Percentiles rank a stretch among this genome's conserved stretches.
These are phyloP conservation scores for Oscheius sp. DNA, from an alignment of 1,140 invertebrate species.

Conservation along the genomic window DNA sequence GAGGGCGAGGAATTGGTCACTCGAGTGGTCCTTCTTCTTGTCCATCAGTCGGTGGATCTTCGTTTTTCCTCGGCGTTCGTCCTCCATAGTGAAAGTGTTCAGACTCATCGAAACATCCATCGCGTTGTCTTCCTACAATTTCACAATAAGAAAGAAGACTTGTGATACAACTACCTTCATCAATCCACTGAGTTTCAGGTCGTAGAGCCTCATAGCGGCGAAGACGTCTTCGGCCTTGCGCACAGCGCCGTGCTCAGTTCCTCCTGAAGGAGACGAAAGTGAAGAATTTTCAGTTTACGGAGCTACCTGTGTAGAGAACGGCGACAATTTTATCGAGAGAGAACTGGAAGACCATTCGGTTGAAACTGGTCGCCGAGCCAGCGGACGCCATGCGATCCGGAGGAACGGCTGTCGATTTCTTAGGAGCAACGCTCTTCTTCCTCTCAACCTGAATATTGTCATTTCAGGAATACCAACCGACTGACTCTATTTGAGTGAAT, in stretches of 20 bases:
- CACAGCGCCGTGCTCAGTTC: slow-evolving; percentile 28
- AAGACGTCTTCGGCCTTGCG: slow-evolving; percentile 37
- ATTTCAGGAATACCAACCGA: no score
- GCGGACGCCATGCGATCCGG: slow-evolving; percentile 16
- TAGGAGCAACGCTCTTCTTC: slow-evolving; percentile 14
- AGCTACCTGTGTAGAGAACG: slow-evolving; percentile 38
- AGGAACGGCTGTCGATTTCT: slow-evolving; percentile 1
- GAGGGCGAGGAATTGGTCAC: slow-evolving; percentile 30
- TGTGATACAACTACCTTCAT: slow-evolving; percentile 32
- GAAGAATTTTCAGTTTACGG: neutral
- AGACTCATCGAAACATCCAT: slow-evolving; percentile 48
- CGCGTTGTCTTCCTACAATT: slow-evolving; percentile 43
- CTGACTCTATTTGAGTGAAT: no score
- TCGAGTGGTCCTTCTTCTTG: slow-evolving; percentile 46
- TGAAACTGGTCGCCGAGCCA: slow-evolving; percentile 2
- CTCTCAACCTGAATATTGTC: slow-evolving; percentile 6
- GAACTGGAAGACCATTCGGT: slow-evolving; percentile 50
- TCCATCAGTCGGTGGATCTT: slow-evolving; percentile 50
- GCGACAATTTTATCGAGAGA: slow-evolving; percentile 46
- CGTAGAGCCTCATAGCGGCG: slow-evolving; percentile 45
- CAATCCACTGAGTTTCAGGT: slow-evolving; percentile 44
- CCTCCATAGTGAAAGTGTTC: slow-evolving; percentile 57
- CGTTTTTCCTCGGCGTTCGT: slow-evolving; percentile 47
- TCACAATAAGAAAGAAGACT: neutral
- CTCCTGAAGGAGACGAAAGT: neutral